These are phyloP conservation scores for Anolis carolinensis DNA, from an alignment of 2,113 vertebrate species.

Conservation along the genomic window DNA sequence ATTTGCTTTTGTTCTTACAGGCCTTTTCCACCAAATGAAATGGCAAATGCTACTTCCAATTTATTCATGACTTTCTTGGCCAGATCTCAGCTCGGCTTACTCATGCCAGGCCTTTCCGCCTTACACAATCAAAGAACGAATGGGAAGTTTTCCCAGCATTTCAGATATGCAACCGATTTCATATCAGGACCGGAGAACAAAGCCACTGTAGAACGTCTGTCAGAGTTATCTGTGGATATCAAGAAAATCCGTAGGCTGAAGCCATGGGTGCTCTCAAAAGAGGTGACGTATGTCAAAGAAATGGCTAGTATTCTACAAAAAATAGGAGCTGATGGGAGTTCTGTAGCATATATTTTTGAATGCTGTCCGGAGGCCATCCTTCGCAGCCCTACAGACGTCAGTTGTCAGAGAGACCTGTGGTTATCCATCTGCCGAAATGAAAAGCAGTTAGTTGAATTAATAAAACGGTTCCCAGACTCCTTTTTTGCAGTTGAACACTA, in stretches of 20 bases:
- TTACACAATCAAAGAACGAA: neutral
- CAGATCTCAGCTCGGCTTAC: slow-evolving; percentile 41
- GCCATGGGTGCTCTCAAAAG: slow-evolving; percentile 86
- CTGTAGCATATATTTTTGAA: slow-evolving; percentile 82
- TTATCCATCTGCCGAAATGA: slow-evolving; percentile 82
- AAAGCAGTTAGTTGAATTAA: slow-evolving; percentile 83
- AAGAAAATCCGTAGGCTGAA: slow-evolving; percentile 86
- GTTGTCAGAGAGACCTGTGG: slow-evolving; percentile 85
- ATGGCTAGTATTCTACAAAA: slow-evolving; percentile 78
- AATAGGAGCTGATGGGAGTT: slow-evolving; percentile 79
- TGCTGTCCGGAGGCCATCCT: slow-evolving; percentile 87
- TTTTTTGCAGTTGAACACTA: slow-evolving; percentile 85
- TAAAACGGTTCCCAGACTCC: slow-evolving; percentile 91
- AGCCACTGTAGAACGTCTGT: slow-evolving; percentile 79
- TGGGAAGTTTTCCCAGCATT: slow-evolving; percentile 19
- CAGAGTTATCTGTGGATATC: slow-evolving; percentile 83
- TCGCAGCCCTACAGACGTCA: slow-evolving; percentile 78
- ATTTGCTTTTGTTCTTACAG: slow-evolving; percentile 27
- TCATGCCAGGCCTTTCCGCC: neutral
- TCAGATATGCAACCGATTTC: slow-evolving; percentile 36
- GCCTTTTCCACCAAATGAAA: slow-evolving; percentile 2
- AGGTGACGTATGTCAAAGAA: slow-evolving; percentile 81
- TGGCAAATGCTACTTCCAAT: accelerated
- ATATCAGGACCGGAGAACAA: slow-evolving; percentile 78
- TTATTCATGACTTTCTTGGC: slow-evolving; percentile 40